A percentile compares a stretch with the other conserved stretches of the same genome.
Evolutionary conservation across 2,888 invertebrate genomes (phyloP).

Genomic region (Lithosia quadra): DNA sequence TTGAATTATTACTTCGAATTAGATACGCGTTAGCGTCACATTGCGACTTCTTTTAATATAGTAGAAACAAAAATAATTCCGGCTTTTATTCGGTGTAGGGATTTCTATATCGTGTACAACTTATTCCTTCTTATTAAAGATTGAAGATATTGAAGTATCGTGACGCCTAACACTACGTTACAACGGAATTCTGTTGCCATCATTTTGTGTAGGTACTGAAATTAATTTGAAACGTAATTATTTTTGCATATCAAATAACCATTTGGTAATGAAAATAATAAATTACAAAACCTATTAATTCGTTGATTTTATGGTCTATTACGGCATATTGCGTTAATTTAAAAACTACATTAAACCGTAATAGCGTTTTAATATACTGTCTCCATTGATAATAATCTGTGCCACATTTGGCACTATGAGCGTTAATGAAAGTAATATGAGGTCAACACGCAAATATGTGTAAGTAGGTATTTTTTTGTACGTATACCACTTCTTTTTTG

Average conservation of each 20-base stretch:
- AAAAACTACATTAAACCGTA: constrained; percentile 26
- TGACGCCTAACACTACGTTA: no score
- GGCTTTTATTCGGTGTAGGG: no score
- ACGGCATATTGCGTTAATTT: constrained; percentile 32
- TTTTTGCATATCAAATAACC: constrained; percentile 35
- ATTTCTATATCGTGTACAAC: no score
- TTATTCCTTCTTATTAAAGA: no score
- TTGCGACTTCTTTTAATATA: no score
- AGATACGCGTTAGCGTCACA: no score
- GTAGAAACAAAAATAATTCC: no score
- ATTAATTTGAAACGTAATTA: constrained; percentile 27
- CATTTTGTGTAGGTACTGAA: not conserved
- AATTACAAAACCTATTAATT: constrained; percentile 38
- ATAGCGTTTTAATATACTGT: constrained; percentile 23
- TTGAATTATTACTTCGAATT: not conserved
- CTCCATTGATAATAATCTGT: constrained; percentile 23
- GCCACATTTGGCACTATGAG: not conserved
- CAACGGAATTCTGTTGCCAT: no score
- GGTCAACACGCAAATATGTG: not conserved
- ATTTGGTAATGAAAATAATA: constrained; percentile 21
- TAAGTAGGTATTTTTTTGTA: not conserved
- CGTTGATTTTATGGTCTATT: constrained; percentile 31
- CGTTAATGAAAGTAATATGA: constrained; percentile 1
- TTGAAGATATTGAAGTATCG: no score
- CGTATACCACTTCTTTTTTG: not conserved